phyloP scores from a whole-genome alignment of 2,797 vertebrate genomes.

The Xyrichtys novacula region DNA sequence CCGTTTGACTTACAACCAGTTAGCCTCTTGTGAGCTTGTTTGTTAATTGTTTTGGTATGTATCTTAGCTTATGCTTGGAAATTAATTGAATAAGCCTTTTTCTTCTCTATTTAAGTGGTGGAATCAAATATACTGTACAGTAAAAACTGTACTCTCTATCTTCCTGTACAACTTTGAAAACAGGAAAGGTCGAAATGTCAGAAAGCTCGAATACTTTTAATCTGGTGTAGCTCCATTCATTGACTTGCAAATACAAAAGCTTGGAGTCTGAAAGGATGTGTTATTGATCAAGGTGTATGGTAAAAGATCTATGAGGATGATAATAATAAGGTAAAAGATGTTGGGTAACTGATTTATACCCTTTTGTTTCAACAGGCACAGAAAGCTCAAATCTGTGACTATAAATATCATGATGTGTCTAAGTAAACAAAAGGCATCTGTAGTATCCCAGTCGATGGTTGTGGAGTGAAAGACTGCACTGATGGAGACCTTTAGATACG shows the following conservation, averaged over 20 bases:
- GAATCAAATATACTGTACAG: background rate
- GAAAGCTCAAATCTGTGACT: constrained; percentile 25
- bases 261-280: background rate
- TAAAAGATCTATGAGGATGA: background rate
- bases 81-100: too few relatives aligned
- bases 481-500: constrained; percentile 71
- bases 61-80: too few relatives aligned
- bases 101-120: too few relatives aligned
- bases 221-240: constrained; percentile 5
- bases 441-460: constrained; percentile 48
- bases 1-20: too few relatives aligned
- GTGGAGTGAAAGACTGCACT: constrained; percentile 39
- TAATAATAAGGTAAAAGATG: background rate
- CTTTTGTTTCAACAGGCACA: constrained; percentile 9
- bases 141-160: background rate
- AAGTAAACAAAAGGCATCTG: constrained; percentile 73
- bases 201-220: constrained; percentile 10
- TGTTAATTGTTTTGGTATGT: too few relatives aligned
- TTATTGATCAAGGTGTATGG: background rate
- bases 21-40: too few relatives aligned
- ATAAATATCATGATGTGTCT: constrained; percentile 61
- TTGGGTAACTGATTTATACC: background rate
- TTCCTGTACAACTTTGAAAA: background rate
- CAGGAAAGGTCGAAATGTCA: constrained; percentile 19
- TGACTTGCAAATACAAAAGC: constrained; percentile 7